Percentiles rank a stretch among this genome's conserved stretches.
These are phyloP conservation scores for Chaetogeoica ovagalla DNA, from an alignment of 2,888 invertebrate genomes.

Conservation along the genomic window DNA sequence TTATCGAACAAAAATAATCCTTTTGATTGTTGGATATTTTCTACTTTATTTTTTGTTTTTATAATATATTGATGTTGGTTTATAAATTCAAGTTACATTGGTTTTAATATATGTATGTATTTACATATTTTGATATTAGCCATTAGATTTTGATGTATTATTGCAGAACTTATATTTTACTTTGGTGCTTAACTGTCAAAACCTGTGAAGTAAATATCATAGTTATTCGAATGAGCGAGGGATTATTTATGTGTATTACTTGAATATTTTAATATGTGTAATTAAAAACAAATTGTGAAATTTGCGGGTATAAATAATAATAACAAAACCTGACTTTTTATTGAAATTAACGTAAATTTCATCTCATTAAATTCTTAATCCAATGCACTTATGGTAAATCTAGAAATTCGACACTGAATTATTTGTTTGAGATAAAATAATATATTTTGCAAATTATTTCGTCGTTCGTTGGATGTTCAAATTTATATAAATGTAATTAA, in stretches of 20 bases:
- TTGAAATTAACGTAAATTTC: neutral
- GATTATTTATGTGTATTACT: neutral
- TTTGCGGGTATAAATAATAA: neutral
- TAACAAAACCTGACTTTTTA: neutral
- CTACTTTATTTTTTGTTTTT: conserved; percentile 7
- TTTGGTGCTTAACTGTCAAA: conserved; percentile 17
- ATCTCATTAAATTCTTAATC: neutral
- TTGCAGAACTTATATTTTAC: neutral
- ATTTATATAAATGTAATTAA: neutral
- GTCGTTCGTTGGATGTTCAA: neutral
- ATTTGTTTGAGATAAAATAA: neutral
- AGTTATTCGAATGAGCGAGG: neutral
- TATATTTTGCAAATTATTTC: neutral
- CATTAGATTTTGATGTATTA: conserved; percentile 11
- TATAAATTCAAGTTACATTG: neutral
- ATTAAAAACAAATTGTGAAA: neutral
- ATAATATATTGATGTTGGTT: neutral
- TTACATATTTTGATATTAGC: neutral
- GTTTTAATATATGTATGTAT: conserved; percentile 9
- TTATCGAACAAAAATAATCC: conserved; percentile 31
- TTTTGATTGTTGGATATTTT: neutral
- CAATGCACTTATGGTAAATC: neutral
- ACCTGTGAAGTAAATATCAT: conserved; percentile 1
- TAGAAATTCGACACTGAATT: neutral
- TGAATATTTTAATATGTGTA: neutral